Evolutionary conservation across 2,888 invertebrate species (phyloP).

Genomic region (Drosophila percnosoma): DNA sequence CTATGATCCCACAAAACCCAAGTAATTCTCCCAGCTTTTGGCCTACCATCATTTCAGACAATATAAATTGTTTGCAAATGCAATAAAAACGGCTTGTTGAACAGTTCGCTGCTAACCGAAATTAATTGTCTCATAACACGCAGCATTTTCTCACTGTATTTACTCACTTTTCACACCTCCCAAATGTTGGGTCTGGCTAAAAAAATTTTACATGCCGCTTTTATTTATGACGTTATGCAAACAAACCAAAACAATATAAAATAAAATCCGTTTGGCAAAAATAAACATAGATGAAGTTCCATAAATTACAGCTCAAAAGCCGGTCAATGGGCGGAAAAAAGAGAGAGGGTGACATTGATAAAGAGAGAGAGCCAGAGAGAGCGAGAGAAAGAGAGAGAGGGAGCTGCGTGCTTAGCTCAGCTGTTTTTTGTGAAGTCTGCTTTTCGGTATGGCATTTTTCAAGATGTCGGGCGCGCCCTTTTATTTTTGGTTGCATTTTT

Average conservation of each 20-base stretch:
- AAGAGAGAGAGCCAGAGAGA: background rate
- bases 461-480: constrained; percentile 67
- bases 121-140: constrained; percentile 65
- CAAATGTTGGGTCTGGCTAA: background rate
- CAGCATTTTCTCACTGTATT: constrained; percentile 44
- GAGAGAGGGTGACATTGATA: background rate
- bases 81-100: constrained; percentile 46
- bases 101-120: constrained; percentile 40
- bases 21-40: background rate
- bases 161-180: constrained; percentile 15
- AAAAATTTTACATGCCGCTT: constrained; percentile 26
- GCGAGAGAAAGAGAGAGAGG: background rate
- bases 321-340: constrained; percentile 23
- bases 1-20: background rate
- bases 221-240: constrained; percentile 38
- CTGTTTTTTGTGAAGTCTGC: constrained; percentile 39
- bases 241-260: constrained; percentile 2
- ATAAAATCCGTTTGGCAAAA: constrained; percentile 35
- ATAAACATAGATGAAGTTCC: constrained; percentile 55
- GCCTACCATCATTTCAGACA: background rate
- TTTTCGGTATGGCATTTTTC: constrained; percentile 38
- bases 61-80: constrained; percentile 30
- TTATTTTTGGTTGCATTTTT: constrained; percentile 47
- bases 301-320: constrained; percentile 59
- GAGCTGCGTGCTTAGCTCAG: constrained; percentile 33